phyloP scores from a whole-genome alignment of 2,797 vertebrate genomes.

The Poecilia gillii region DNA sequence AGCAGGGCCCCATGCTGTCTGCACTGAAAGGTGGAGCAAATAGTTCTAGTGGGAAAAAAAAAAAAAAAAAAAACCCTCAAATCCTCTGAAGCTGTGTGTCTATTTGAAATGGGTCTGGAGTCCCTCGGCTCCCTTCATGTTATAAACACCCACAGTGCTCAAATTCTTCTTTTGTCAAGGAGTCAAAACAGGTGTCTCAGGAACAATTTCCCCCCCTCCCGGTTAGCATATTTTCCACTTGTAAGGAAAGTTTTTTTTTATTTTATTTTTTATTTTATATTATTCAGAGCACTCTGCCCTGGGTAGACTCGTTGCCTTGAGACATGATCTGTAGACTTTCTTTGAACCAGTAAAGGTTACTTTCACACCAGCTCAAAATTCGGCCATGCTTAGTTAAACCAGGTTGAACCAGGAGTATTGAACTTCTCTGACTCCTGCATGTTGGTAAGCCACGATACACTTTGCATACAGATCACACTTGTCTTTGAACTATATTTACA shows the following conservation, averaged over 20 bases:
- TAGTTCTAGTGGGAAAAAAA: conserved; percentile 61
- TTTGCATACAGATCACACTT: conserved; percentile 58
- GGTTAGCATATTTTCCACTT: conserved; percentile 80
- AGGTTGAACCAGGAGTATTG: conserved; percentile 56
- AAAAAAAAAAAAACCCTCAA: conserved; percentile 35
- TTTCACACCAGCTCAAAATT: conserved; percentile 75
- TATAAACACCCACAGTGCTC: conserved; percentile 81
- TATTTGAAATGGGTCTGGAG: conserved; percentile 78
- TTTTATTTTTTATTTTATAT: conserved; percentile 39
- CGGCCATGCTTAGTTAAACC: conserved; percentile 68
- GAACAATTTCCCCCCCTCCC: conserved; percentile 55
- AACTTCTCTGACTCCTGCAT: conserved; percentile 61
- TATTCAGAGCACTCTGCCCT: conserved; percentile 71
- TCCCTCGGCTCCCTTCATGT: conserved; percentile 75
- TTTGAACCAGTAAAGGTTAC: conserved; percentile 80
- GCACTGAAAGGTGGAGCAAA: conserved; percentile 79
- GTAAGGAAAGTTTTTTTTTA: conserved; percentile 66
- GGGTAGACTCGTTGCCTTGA: conserved; percentile 68
- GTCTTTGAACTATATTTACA: conserved; percentile 32
- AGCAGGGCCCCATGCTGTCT: conserved; percentile 75
- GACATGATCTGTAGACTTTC: conserved; percentile 74
- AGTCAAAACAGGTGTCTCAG: conserved; percentile 82
- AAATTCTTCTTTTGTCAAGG: conserved; percentile 79
- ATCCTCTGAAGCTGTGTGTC: conserved; percentile 76
- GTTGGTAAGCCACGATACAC: conserved; percentile 60